Evolutionary conservation across 2,888 invertebrate genomes (phyloP), one percentile per base, ranked within the genome.

Genomic region (Apodemia duryi): DNA sequence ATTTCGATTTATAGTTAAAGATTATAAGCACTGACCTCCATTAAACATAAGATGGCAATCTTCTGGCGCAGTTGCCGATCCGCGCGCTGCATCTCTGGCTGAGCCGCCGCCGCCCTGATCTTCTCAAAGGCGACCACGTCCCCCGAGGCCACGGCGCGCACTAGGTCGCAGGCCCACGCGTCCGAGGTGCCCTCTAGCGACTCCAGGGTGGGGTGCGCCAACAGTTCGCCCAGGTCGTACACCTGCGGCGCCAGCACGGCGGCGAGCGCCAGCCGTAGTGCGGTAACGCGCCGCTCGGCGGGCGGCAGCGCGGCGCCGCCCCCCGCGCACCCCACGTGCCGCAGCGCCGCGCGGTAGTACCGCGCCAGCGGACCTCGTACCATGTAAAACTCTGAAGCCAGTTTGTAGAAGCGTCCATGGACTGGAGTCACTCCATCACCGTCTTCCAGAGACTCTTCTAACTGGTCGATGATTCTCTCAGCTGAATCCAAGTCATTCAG

Each of bases 201-300:
- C 71, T 97, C 95, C 74, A 99, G 87, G 66, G 99, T 96, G 0
- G 98, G 98, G 91, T 99, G 99, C 0, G 98, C 98, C 61, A 99
- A 88, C 85, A 99, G 91, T 85, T 99, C 99, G 0, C 98, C 99
- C 74, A 99, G 95, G 83, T 99, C 99, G 84, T 99, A 99, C 29
- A 99, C 97, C 32, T 96, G 97, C 75, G 98, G 97, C 0, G 98
- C 99, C 1, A 99, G 91, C 35, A 99, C 93, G 0, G 98, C 99
- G 0, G 99, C 99, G 7, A 99, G 88, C 0, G 98, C 97, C 5
- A 99, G 93, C 74, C 98, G 95, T 80, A 98, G 97, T 0, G 99
- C 99, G 75, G 73, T 73, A 11, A 81, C 81, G 4, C 84, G 75
- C 0, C 90, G 74, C 75, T 88, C 86, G 0, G 69, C 67, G 0